Conservation (phyloP, 2,888 invertebrate genomes). For the Eledone cirrhosa region DNA sequence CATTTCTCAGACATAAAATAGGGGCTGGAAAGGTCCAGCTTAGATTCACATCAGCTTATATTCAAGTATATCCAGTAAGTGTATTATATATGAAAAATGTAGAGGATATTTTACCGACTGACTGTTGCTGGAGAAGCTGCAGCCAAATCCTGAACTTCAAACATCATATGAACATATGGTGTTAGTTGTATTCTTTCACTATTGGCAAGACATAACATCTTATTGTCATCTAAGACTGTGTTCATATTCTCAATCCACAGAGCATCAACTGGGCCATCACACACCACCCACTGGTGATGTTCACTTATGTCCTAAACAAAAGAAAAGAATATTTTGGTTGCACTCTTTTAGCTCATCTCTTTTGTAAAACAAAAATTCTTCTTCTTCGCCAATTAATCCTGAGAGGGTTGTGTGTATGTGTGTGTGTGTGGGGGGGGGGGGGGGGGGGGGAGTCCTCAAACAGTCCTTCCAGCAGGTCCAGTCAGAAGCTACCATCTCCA, state of each 20-base stretch:
- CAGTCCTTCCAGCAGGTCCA: too few species aligned
- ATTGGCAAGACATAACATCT: slow-evolving; percentile 90
- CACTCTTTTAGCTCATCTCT: too few species aligned
- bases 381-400: too few species aligned
- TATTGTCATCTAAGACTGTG: slow-evolving; percentile 91
- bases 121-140: slow-evolving; percentile 94
- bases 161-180: slow-evolving; percentile 87
- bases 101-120: slow-evolving; percentile 69
- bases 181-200: slow-evolving; percentile 90
- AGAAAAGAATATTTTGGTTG: slow-evolving; percentile 20
- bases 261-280: slow-evolving; percentile 90
- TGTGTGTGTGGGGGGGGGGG: neutral
- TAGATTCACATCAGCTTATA: too few species aligned
- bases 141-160: slow-evolving; percentile 79
- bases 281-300: slow-evolving; percentile 89
- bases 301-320: slow-evolving; percentile 63
- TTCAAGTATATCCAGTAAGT: too few species aligned
- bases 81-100: too few species aligned
- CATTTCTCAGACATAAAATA: too few species aligned
- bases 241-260: slow-evolving; percentile 96
- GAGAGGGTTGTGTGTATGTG: neutral
- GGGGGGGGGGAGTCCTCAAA: too few species aligned
- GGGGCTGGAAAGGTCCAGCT: too few species aligned
- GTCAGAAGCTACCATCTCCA: too few species aligned
- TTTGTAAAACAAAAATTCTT: too few species aligned